These are phyloP conservation scores for Chascanopsetta lugubris DNA, from an alignment of 2,113 vertebrate genomes.

Conservation along the genomic window DNA sequence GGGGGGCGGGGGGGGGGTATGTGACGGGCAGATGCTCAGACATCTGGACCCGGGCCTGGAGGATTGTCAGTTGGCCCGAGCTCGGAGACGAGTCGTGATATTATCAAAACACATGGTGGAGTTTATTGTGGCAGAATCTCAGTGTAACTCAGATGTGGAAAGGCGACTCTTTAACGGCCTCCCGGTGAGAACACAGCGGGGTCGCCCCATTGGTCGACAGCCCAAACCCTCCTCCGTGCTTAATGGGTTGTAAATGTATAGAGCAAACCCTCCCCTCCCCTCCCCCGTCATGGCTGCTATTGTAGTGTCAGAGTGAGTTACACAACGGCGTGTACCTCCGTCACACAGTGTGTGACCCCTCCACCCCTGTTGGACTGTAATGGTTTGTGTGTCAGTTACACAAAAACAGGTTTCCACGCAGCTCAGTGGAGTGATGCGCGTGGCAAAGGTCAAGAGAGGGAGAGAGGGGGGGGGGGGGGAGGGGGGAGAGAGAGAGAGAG, in stretches of 20 bases:
- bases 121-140: conserved; percentile 2
- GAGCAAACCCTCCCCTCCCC: not conserved
- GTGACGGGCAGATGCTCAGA: conserved; percentile 47
- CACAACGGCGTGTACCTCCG: not conserved
- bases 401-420: too few relatives aligned
- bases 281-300: not conserved
- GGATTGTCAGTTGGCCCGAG: conserved; percentile 20
- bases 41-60: conserved; percentile 41
- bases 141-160: conserved; percentile 10
- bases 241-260: conserved; percentile 9
- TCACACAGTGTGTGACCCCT: not conserved
- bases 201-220: not conserved
- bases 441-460: too few relatives aligned
- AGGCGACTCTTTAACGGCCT: not conserved
- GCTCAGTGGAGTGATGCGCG: too few relatives aligned
- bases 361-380: not conserved
- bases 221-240: not conserved
- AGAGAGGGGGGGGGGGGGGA: too few relatives aligned
- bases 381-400: not conserved
- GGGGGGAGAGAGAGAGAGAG: too few relatives aligned
- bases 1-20: conserved; percentile 7
- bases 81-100: not conserved
- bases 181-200: conserved; percentile 7
- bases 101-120: conserved; percentile 13
- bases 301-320: conserved; percentile 14